Base-by-base conservation (phyloP, 1,140 invertebrate genomes). In the Ylistrum balloti region DNA sequence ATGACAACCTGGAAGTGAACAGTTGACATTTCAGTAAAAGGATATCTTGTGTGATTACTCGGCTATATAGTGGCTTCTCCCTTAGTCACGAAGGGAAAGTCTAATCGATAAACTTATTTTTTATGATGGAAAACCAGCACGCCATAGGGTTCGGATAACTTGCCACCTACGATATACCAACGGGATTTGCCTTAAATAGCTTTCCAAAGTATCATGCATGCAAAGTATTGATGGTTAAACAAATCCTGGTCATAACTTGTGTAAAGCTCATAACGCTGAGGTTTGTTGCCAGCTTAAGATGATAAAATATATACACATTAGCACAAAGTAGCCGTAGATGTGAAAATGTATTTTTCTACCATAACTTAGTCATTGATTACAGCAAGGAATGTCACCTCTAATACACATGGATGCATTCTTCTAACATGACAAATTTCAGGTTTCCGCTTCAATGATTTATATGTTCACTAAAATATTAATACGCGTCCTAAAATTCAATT, bases 361-460 rank as follows among this genome's bases (percentile, higher is more conserved):
- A 74, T 74, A 74, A 74, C 22, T 74, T 5, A 28, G n/a, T 11
- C 56, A 74, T 74, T 28, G 20, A 74, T 74, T 45, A 7, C 22
- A 28, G 3, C 56, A 1, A 74, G 56, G 56, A 74, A 74, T 74
- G 56, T 74, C 22, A 74, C 56, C 56, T n/a, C n/a, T 28, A 74
- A 74, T 74, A 74, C 56, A 74, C 56, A 74, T 74, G 56, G 56
- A 74, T 74, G 56, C 56, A 74, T 28, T 74, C n/a, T 28, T 74
- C 56, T 9, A 28, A n/a, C 22, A 74, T 5, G 56, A 74, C 56
- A 74, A 74, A 74, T 74, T 9, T 1, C 17, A 45, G 41, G 56
- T 74, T 74, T n/a, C n/a, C n/a, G 56, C 56, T 74, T 74, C 56
- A 28, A 1, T n/a, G 56, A 17, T n/a, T 74, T 74, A 74, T 74